A percentile compares a stretch with the other conserved stretches of the same genome.
phyloP scores from a whole-genome alignment of 2,113 vertebrate genomes.

The Sinocyclocheilus anophthalmus region DNA sequence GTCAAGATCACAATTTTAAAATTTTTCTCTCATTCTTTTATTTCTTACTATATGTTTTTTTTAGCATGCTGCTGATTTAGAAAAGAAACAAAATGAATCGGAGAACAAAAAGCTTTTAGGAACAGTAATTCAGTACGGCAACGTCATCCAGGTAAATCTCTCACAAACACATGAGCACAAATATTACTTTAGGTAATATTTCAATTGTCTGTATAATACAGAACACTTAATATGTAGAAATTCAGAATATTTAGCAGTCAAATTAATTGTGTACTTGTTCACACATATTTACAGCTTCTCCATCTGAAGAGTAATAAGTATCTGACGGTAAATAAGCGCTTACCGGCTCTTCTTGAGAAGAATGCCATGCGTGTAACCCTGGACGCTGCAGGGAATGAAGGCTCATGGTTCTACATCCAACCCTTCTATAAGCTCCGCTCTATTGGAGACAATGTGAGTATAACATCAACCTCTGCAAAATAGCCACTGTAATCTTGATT shows the following conservation, averaged over 20 bases:
- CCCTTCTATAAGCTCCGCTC: slow-evolving; percentile 98
- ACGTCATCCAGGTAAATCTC: slow-evolving; percentile 88
- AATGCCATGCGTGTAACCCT: slow-evolving; percentile 97
- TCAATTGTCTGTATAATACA: neutral
- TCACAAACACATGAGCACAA: neutral
- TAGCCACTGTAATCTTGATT: neutral
- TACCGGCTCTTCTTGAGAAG: slow-evolving; percentile 96
- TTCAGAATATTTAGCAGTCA: neutral
- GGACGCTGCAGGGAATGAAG: slow-evolving; percentile 96
- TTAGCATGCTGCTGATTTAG: slow-evolving; percentile 95
- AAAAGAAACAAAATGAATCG: slow-evolving; percentile 98
- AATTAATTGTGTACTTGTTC: slow-evolving; percentile 2
- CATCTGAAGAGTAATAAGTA: slow-evolving; percentile 99
- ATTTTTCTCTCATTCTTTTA: neutral
- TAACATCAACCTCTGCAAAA: neutral
- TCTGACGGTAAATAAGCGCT: slow-evolving; percentile 96
- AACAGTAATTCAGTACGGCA: slow-evolving; percentile 93
- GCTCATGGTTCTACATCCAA: slow-evolving; percentile 99
- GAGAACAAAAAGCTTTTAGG: slow-evolving; percentile 96
- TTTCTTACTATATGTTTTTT: slow-evolving; percentile 27
- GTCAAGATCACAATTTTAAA: neutral
- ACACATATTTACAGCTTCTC: slow-evolving; percentile 79
- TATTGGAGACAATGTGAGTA: slow-evolving; percentile 95
- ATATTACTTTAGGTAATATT: neutral
- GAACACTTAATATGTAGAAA: neutral